Evolutionary conservation across 2,888 invertebrate species (phyloP).

Genomic region (Oxystoma pomonae): DNA sequence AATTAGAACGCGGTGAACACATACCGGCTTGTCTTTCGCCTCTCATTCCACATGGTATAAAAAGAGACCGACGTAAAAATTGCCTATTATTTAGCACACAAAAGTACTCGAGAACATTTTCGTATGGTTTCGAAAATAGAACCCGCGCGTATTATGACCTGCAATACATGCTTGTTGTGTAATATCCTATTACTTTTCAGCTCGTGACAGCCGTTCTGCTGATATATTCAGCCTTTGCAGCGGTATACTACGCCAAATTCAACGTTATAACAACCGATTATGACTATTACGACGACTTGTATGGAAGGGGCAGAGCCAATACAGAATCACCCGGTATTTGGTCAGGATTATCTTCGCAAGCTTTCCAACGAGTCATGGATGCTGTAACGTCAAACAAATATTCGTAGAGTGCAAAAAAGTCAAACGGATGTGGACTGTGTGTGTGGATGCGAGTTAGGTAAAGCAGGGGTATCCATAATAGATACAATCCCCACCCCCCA

Average conservation of each 20-base stretch:
- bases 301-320: constrained; percentile 59
- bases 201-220: constrained; percentile 75
- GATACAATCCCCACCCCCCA: too few species aligned
- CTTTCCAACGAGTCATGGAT: constrained; percentile 65
- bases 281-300: constrained; percentile 63
- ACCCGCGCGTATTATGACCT: too few species aligned
- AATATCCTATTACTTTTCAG: constrained; percentile 49
- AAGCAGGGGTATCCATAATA: too few species aligned
- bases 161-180: too few species aligned
- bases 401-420: constrained; percentile 33
- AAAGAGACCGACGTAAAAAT: too few species aligned
- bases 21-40: too few species aligned
- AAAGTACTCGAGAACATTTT: too few species aligned
- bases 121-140: too few species aligned
- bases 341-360: constrained; percentile 57
- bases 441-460: background rate
- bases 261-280: constrained; percentile 78
- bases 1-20: too few species aligned
- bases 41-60: too few species aligned
- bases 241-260: constrained; percentile 84
- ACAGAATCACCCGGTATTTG: constrained; percentile 37
- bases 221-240: constrained; percentile 80
- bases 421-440: too few species aligned
- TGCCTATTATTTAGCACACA: too few species aligned
- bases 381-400: constrained; percentile 51